phyloP scores from a whole-genome alignment of 37 sponge, comb jelly and placozoan genomes.

The Haliclona indistincta region DNA sequence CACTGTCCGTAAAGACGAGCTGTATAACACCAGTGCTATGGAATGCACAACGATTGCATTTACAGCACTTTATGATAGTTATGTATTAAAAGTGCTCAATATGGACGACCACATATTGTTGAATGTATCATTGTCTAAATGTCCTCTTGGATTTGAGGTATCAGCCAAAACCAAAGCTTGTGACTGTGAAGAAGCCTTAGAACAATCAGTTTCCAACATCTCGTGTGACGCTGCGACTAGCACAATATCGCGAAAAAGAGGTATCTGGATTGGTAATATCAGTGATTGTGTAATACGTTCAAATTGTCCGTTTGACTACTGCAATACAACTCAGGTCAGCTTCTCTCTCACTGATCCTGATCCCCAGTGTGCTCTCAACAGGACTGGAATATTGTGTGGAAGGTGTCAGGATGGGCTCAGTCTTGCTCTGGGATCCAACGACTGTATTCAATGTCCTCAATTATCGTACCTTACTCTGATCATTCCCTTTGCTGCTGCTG shows the following conservation, averaged over 20 bases:
- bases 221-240: not conserved
- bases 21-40: too few species aligned
- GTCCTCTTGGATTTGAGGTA: slow-evolving; percentile 5
- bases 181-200: not conserved
- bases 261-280: not conserved
- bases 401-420: slow-evolving; percentile 7
- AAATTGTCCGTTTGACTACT: not conserved
- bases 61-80: too few species aligned
- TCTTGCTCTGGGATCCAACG: not conserved
- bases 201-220: not conserved
- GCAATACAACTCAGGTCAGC: not conserved
- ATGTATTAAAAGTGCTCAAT: too few species aligned
- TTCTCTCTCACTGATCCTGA: not conserved
- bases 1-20: too few species aligned
- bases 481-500: slow-evolving; percentile 4
- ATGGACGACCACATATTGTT: too few species aligned
- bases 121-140: too few species aligned
- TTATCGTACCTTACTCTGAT: not conserved
- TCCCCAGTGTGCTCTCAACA: not conserved
- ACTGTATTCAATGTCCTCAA: not conserved
- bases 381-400: slow-evolving; percentile 1
- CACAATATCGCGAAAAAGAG: not conserved
- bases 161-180: not conserved
- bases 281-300: not conserved
- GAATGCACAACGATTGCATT: too few species aligned